These are phyloP conservation scores for Aplodontia rufa DNA, from an alignment of 2,113 vertebrate species.

Conservation along the genomic window DNA sequence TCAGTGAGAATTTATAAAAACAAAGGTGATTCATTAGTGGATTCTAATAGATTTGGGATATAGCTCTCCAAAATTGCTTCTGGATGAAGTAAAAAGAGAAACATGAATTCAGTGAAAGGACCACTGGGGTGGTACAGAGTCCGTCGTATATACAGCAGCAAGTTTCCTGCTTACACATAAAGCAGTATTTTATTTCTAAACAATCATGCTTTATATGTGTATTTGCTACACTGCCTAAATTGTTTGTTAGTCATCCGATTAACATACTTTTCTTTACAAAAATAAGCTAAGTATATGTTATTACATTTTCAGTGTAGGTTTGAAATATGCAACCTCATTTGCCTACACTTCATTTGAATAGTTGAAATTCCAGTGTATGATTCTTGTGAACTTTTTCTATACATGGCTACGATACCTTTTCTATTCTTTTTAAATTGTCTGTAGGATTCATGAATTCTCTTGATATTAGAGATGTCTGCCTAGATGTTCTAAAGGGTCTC, in stretches of 20 bases:
- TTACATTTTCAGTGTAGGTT: not conserved
- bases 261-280: not conserved
- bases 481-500: not conserved
- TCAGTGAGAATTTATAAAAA: not conserved
- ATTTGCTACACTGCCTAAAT: not conserved
- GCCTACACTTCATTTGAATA: not conserved
- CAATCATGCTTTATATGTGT: not conserved
- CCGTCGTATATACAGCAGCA: rapidly evolving
- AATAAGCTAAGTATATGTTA: not conserved
- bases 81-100: not conserved
- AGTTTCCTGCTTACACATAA: not conserved
- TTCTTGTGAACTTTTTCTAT: not conserved
- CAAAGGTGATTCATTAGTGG: not conserved
- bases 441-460: not conserved
- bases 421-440: not conserved
- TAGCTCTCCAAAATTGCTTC: not conserved
- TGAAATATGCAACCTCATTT: not conserved
- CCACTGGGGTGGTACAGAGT: too few species aligned
- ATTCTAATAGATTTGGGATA: not conserved
- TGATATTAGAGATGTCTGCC: not conserved
- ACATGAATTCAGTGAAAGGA: not conserved
- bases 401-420: not conserved
- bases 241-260: not conserved
- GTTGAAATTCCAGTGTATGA: not conserved
- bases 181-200: not conserved